Evolutionary conservation across 2,888 invertebrate species (phyloP).

Genomic region (Nudaria mundana): DNA sequence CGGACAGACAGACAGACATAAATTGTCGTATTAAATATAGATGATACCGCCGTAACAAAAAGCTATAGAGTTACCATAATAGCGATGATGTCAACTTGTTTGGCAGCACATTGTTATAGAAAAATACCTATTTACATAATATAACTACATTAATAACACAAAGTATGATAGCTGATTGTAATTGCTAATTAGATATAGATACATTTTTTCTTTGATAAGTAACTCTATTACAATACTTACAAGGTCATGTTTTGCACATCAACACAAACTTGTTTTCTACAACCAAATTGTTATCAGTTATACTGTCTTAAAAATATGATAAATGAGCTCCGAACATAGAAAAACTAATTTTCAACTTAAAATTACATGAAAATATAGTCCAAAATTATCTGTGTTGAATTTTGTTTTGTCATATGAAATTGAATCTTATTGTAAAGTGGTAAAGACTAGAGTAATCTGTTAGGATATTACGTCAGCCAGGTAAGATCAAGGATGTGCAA

Average conservation of each 20-base stretch:
- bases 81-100: slow-evolving; percentile 4
- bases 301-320: slow-evolving; percentile 17
- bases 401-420: neutral
- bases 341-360: neutral
- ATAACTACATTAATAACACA: slow-evolving; percentile 3
- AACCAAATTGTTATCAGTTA: slow-evolving; percentile 20
- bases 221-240: slow-evolving; percentile 3
- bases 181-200: slow-evolving; percentile 5
- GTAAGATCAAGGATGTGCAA: slow-evolving; percentile 22
- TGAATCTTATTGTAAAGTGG: slow-evolving; percentile 4
- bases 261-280: slow-evolving; percentile 27
- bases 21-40: no score
- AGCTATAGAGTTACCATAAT: neutral
- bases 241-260: slow-evolving; percentile 5
- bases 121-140: slow-evolving; percentile 3
- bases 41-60: no score
- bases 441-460: slow-evolving; percentile 10
- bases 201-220: slow-evolving; percentile 4
- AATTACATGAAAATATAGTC: neutral
- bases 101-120: neutral
- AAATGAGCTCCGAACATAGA: slow-evolving; percentile 4
- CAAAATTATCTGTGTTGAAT: neutral
- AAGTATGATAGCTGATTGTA: slow-evolving; percentile 4
- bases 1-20: no score
- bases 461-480: slow-evolving; percentile 18